Conservation (phyloP, 1,140 invertebrate genomes). For the Dendroctonus valens region DNA sequence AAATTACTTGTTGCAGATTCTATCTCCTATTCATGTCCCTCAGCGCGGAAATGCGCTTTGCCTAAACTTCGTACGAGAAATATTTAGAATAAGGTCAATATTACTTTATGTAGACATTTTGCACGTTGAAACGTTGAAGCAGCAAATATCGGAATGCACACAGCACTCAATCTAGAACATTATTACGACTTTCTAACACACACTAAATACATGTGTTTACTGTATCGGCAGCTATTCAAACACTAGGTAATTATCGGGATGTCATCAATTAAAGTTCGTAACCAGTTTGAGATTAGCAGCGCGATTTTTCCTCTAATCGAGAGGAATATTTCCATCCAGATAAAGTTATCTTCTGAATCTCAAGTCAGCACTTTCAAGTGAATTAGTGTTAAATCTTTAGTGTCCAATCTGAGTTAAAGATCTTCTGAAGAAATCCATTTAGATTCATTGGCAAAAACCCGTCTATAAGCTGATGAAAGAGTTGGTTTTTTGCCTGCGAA, state of each 20-base stretch:
- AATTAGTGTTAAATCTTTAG: too few relatives aligned
- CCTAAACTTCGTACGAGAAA: not conserved
- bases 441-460: not conserved
- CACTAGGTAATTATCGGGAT: too few relatives aligned
- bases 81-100: not conserved
- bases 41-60: not conserved
- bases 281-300: too few relatives aligned
- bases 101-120: not conserved
- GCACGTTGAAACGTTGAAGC: not conserved
- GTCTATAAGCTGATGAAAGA: not conserved
- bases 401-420: too few relatives aligned
- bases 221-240: too few relatives aligned
- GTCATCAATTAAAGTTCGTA: too few relatives aligned
- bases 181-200: not conserved
- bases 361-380: too few relatives aligned
- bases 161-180: not conserved
- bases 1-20: conserved; percentile 3
- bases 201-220: too few relatives aligned
- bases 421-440: not conserved
- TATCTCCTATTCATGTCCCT: not conserved
- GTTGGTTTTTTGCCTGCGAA: not conserved
- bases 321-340: too few relatives aligned
- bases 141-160: not conserved
- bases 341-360: too few relatives aligned
- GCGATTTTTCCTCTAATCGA: too few relatives aligned